Evolutionary conservation across 2,113 vertebrate species (phyloP).

Genomic region (Galbula dea): DNA sequence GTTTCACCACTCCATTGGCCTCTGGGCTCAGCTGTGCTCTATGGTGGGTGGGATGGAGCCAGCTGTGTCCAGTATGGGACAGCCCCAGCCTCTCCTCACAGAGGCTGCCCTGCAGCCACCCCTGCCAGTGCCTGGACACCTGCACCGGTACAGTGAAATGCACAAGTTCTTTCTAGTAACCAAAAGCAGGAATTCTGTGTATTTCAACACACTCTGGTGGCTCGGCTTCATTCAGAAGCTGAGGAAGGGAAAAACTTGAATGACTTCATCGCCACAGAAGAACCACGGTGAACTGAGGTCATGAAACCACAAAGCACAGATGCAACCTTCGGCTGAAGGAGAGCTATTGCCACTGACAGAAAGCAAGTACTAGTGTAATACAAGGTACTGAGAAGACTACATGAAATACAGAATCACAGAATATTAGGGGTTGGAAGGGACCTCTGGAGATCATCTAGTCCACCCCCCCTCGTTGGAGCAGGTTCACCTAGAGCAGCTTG

Average conservation of each 20-base stretch:
- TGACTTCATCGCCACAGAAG: not conserved
- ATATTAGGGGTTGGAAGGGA: too few species aligned
- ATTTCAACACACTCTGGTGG: not conserved
- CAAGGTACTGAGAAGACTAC: not conserved
- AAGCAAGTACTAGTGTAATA: not conserved
- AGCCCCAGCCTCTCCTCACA: too few species aligned
- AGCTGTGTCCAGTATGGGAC: too few species aligned
- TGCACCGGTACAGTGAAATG: fast-evolving
- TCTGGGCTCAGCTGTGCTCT: not conserved
- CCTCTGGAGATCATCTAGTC: too few species aligned
- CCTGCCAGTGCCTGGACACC: fast-evolving
- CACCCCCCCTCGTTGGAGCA: too few species aligned
- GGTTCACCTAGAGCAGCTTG: too few species aligned
- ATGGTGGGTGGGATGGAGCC: fast-evolving
- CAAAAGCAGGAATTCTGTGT: too few species aligned
- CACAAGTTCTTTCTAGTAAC: too few species aligned
- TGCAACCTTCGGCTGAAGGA: not conserved
- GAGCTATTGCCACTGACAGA: not conserved
- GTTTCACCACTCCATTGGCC: fast-evolving
- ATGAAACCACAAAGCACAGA: not conserved
- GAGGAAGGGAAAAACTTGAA: not conserved
- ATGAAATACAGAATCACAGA: too few species aligned
- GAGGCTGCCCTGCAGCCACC: not conserved
- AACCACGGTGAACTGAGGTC: not conserved
- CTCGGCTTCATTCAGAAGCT: not conserved